These are phyloP conservation scores for Sussaba pulchella DNA, from an alignment of 2,888 invertebrate genomes.

Conservation along the genomic window DNA sequence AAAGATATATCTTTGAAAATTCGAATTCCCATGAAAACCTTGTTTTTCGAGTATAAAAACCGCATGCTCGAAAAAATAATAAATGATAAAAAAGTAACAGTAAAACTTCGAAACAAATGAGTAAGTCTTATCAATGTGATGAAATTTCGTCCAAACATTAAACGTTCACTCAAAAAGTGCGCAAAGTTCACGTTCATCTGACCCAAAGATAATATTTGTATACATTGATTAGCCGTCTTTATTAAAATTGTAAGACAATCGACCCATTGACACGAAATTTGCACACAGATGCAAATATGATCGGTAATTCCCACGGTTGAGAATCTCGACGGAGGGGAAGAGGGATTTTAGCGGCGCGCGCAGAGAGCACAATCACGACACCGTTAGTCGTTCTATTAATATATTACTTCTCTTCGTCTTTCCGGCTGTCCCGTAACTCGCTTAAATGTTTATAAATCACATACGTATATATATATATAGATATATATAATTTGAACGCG, in stretches of 20 bases:
- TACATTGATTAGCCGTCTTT: not conserved
- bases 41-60: too few species aligned
- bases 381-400: constrained; percentile 65
- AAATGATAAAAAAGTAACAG: not conserved
- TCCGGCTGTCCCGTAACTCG: constrained; percentile 46
- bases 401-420: constrained; percentile 52
- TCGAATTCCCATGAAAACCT: not conserved
- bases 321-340: constrained; percentile 54
- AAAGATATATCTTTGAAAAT: not conserved
- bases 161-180: too few species aligned
- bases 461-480: not conserved
- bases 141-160: too few species aligned
- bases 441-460: constrained; percentile 51
- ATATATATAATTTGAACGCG: not conserved
- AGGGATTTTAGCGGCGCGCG: constrained; percentile 37
- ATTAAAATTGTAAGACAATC: not conserved
- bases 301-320: constrained; percentile 65
- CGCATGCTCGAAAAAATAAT: too few species aligned
- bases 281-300: not conserved
- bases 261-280: not conserved
- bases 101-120: not conserved
- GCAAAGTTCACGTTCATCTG: too few species aligned
- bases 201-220: not conserved
- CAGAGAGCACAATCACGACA: constrained; percentile 48
- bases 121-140: not conserved